Conservation (phyloP, 2,113 vertebrate species). For the Pteruthius melanotis region DNA sequence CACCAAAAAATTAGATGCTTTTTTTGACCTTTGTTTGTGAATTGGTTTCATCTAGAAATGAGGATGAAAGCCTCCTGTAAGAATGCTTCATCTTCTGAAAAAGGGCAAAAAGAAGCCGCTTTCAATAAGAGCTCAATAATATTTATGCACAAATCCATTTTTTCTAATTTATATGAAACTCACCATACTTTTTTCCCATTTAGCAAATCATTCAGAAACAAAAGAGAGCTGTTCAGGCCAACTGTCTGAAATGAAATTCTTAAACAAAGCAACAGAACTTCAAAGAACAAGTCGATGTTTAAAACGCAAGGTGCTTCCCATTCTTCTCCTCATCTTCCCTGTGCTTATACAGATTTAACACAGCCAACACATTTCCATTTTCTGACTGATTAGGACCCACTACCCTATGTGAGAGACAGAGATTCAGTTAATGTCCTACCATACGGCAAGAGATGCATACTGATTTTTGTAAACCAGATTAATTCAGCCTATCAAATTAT, state of each 20-base stretch:
- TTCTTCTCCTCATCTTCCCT: not conserved
- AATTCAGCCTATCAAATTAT: not conserved
- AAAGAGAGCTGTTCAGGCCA: not conserved
- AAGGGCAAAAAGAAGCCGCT: not conserved
- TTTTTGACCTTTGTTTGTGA: slow-evolving; percentile 21
- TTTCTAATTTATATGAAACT: not conserved
- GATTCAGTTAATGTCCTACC: not conserved
- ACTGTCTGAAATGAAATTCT: not conserved
- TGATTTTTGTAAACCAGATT: not conserved
- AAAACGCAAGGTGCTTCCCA: not conserved
- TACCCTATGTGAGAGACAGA: not conserved
- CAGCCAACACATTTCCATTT: not conserved
- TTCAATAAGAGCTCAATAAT: not conserved
- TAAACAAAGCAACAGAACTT: not conserved
- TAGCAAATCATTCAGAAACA: not conserved
- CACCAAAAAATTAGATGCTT: not conserved
- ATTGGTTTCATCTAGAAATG: not conserved
- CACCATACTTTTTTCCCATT: not conserved
- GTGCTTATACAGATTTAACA: not conserved
- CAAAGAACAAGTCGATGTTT: not conserved
- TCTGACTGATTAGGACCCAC: not conserved
- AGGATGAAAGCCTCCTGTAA: not conserved
- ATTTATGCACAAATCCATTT: not conserved
- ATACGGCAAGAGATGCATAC: not conserved
- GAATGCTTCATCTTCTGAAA: not conserved